Conservation (phyloP, 2,797 vertebrate genomes). For the Hemitrygon akajei region DNA sequence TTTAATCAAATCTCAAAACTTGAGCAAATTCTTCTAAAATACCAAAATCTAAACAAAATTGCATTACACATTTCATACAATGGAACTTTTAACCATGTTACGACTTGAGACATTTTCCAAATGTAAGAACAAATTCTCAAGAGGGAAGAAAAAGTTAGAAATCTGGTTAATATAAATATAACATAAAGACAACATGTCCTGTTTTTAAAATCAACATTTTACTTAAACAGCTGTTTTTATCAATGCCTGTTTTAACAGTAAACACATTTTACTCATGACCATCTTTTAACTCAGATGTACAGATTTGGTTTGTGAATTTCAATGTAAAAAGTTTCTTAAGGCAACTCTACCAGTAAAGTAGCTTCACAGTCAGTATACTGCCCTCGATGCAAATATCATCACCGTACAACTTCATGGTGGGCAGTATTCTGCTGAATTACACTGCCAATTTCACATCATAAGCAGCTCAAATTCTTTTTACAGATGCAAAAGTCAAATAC, state of each 20-base stretch:
- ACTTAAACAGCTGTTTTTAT: background rate
- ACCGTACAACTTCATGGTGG: background rate
- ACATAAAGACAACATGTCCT: background rate
- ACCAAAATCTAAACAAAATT: background rate
- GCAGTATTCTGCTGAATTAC: background rate
- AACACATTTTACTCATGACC: background rate
- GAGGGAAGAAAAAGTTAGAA: background rate
- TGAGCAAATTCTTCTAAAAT: background rate
- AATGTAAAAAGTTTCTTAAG: background rate
- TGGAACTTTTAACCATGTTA: background rate
- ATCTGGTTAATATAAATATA: background rate
- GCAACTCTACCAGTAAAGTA: background rate
- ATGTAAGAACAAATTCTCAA: background rate
- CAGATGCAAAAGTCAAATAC: background rate
- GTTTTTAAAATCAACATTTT: background rate
- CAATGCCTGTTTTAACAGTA: background rate
- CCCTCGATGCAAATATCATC: background rate
- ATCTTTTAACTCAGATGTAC: background rate
- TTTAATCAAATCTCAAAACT: constrained; percentile 3
- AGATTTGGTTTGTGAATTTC: background rate
- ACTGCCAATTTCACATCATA: background rate
- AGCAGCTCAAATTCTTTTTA: background rate
- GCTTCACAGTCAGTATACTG: background rate
- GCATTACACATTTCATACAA: background rate
- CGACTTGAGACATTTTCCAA: background rate